These are phyloP conservation scores for Deroptyus accipitrinus DNA, from an alignment of 2,113 vertebrate species.

Conservation along the genomic window DNA sequence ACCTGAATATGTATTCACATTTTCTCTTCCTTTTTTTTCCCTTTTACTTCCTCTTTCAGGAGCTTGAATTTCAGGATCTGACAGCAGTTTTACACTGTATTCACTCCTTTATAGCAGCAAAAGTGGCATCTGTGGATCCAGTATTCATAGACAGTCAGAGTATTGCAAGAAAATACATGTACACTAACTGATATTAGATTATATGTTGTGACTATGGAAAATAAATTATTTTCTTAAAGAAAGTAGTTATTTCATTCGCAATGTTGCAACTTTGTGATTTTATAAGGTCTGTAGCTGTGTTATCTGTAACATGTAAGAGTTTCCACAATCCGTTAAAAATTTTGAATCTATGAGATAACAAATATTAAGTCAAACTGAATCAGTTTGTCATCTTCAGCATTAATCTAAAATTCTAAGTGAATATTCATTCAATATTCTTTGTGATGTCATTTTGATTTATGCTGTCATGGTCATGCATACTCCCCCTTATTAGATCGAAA, in stretches of 20 bases:
- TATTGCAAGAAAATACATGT: constrained; percentile 79
- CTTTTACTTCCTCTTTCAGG: constrained; percentile 72
- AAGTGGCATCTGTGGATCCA: constrained; percentile 92
- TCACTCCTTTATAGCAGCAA: constrained; percentile 92
- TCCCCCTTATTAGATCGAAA: neutral
- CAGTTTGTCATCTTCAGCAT: neutral
- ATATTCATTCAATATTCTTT: neutral
- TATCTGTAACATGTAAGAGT: constrained; percentile 60
- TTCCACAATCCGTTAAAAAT: constrained; percentile 40
- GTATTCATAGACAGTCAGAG: constrained; percentile 85
- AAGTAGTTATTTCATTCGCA: constrained; percentile 66
- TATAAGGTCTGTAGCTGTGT: constrained; percentile 67
- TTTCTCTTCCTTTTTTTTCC: neutral
- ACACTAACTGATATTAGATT: constrained; percentile 75
- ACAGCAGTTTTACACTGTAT: constrained; percentile 90
- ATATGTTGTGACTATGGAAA: constrained; percentile 36
- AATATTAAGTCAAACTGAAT: constrained; percentile 37
- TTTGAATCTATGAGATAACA: constrained; percentile 13
- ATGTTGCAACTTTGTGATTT: constrained; percentile 66
- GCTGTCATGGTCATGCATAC: neutral
- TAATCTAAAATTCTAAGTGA: neutral
- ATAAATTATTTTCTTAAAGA: constrained; percentile 77
- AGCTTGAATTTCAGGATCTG: constrained; percentile 91
- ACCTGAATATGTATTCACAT: neutral
- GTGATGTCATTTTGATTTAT: neutral